Conservation (phyloP, 2,797 vertebrate genomes). For the Sorex maritimensis region DNA sequence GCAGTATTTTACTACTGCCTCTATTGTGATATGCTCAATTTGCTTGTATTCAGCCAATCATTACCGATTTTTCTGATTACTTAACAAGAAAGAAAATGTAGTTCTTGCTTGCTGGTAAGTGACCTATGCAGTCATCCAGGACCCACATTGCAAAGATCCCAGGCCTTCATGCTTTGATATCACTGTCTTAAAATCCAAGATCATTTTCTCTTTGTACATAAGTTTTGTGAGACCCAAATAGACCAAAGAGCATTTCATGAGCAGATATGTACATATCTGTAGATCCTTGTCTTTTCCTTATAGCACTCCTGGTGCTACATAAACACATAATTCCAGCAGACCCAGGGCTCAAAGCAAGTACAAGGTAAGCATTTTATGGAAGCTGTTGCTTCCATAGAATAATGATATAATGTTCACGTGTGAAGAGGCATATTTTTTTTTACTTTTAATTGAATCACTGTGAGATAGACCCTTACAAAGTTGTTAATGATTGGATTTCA, state of each 20-base stretch:
- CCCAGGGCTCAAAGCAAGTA: neutral
- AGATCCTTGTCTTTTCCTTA: neutral
- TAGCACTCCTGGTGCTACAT: neutral
- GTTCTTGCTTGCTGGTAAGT: too few relatives aligned
- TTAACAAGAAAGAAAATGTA: too few relatives aligned
- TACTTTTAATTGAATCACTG: too few relatives aligned
- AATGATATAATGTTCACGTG: neutral
- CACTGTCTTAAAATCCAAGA: neutral
- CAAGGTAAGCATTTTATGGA: conserved; percentile 18
- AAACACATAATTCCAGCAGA: neutral
- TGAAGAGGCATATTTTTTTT: neutral
- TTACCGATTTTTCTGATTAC: conserved; percentile 63
- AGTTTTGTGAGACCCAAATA: conserved; percentile 9
- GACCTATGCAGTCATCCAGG: too few relatives aligned
- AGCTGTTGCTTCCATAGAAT: neutral
- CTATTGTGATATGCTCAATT: neutral
- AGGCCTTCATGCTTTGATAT: neutral
- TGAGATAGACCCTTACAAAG: too few relatives aligned
- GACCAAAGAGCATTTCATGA: neutral
- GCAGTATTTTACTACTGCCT: neutral
- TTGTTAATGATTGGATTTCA: too few relatives aligned
- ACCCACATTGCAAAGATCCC: too few relatives aligned
- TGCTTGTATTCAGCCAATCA: conserved; percentile 15
- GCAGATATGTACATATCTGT: accelerated
- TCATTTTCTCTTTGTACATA: conserved; percentile 21